Evolutionary conservation across 2,113 vertebrate genomes (phyloP).

Genomic region (Barbus barbus): DNA sequence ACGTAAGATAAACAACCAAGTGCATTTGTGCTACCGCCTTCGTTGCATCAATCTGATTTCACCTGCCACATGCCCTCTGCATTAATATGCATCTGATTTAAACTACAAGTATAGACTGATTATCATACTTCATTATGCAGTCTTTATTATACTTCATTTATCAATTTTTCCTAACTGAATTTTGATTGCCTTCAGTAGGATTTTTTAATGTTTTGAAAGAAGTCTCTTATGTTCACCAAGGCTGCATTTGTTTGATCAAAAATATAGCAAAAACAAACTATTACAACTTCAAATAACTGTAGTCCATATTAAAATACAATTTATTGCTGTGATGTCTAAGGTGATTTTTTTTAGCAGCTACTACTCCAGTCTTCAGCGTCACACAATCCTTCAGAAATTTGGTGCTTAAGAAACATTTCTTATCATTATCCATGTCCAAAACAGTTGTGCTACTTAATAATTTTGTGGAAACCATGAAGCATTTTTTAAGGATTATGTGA

Average conservation of each 20-base stretch:
- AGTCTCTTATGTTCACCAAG: too few relatives aligned
- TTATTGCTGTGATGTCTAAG: background rate
- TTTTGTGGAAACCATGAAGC: background rate
- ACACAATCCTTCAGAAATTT: background rate
- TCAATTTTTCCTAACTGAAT: background rate
- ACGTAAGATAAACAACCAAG: background rate
- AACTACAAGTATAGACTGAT: background rate
- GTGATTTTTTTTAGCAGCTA: background rate
- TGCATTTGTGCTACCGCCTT: background rate
- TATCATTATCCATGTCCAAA: background rate
- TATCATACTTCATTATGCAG: background rate
- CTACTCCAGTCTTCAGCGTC: background rate
- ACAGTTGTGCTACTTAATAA: background rate
- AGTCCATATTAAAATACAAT: background rate
- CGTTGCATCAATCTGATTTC: background rate
- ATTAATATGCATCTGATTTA: background rate
- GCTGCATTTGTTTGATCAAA: background rate
- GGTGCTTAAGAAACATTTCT: background rate
- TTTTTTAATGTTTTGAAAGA: too few relatives aligned
- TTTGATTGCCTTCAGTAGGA: background rate
- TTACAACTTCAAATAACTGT: background rate
- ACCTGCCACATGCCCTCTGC: background rate
- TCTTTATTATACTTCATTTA: background rate
- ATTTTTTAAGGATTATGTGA: background rate
- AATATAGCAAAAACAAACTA: background rate